These are phyloP conservation scores for Tigriopus californicus DNA, from an alignment of 2,888 invertebrate species.

Conservation along the genomic window DNA sequence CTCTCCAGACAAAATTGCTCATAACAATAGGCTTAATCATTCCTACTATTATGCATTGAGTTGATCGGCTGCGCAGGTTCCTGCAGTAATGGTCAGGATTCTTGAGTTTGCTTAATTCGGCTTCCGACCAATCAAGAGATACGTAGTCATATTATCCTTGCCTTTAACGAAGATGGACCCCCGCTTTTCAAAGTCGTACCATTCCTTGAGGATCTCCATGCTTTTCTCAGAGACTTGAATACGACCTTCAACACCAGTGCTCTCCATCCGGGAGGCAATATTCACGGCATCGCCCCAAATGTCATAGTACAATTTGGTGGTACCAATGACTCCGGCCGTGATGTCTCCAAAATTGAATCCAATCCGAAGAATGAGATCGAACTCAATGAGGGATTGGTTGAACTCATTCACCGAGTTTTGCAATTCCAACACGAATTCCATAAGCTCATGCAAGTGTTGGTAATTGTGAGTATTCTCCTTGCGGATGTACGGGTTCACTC, in stretches of 20 bases:
- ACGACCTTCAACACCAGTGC: conserved; percentile 68
- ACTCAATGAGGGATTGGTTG: conserved; percentile 71
- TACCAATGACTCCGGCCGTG: conserved; percentile 86
- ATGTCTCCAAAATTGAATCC: conserved; percentile 89
- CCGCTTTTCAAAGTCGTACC: conserved; percentile 73
- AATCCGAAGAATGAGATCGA: conserved; percentile 51
- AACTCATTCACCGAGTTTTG: conserved; percentile 69
- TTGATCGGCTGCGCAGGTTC: too few species aligned
- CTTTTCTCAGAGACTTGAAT: conserved; percentile 66
- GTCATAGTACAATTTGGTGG: conserved; percentile 85
- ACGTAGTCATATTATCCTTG: conserved; percentile 86
- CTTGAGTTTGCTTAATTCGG: too few species aligned
- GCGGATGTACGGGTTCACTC: conserved; percentile 61
- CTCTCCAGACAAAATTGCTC: too few species aligned
- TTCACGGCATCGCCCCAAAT: conserved; percentile 99
- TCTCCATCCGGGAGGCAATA: conserved; percentile 91
- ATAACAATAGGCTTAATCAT: too few species aligned
- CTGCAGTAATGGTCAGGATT: too few species aligned
- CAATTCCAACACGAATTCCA: conserved; percentile 85
- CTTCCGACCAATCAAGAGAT: conserved; percentile 34
- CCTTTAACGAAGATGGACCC: conserved; percentile 91
- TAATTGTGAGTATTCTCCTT: conserved; percentile 45
- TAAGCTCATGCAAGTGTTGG: conserved; percentile 61
- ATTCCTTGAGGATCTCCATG: conserved; percentile 43
- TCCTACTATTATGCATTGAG: too few species aligned